Base-by-base conservation (phyloP, 1,140 invertebrate species). In the Leptoteleia sp. region DNA sequence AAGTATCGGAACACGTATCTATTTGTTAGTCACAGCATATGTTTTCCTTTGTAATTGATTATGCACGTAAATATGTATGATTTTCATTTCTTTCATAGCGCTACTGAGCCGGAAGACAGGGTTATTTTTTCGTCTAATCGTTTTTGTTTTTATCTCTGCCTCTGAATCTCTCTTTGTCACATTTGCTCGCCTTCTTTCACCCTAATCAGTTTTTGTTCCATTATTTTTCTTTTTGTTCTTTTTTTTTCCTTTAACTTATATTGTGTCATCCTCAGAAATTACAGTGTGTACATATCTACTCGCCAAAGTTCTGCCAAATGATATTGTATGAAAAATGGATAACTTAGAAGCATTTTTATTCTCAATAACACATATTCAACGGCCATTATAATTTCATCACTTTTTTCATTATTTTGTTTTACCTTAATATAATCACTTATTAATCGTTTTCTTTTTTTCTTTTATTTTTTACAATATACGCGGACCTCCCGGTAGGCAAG, bases 401-500 rank as follows among this genome's bases (percentile, higher is more conserved):
- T 81, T 83, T 82, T 81, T 81, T 84, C 79, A 80, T 80, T 80
- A 76, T 80, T 75, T 81, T 70, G 72, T 78, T 81, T 84, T 82
- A 76, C 45, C 80, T 82, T 83, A 82, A 83, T 85, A 87, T 88
- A 83, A 83, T 82, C 80, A 81, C 80, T 82, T 82, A 84, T 82
- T 84, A 81, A 82, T 81, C 81, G 82, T 87, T 82, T 84, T 85
- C 81, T 85, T 79, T 76, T 84, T 81, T 84, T 6, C 80, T 75
- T 81, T 85, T 78, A 82, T 87, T 82, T 89, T 76, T 88, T 89
- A 88, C 83, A 88, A 88, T 88, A 89, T 88, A 88, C 85, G 86
- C 87, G 88, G 83, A 87, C 85, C 87, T 85, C 87, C 88, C 88
- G 88, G 88, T 89, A 89, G 86, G 81, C 88, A 89, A 89, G 88